A percentile compares a stretch with the other conserved stretches of the same genome.
Evolutionary conservation across 2,797 vertebrate genomes (phyloP).

Genomic region (Tadarida brasiliensis): DNA sequence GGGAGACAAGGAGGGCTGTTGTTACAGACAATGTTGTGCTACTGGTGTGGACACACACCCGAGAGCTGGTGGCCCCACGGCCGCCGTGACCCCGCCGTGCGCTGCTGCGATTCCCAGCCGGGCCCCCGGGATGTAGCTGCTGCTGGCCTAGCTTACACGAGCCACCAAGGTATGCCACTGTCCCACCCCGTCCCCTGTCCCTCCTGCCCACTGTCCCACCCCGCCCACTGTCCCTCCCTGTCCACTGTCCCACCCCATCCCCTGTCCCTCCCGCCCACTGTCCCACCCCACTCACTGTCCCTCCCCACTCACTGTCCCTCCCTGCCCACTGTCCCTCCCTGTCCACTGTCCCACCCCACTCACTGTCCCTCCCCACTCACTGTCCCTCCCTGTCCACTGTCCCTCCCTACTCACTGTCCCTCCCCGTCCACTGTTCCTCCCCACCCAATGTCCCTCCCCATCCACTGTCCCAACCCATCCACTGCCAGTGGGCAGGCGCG

Average conservation of each 20-base stretch:
- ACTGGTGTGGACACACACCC: background rate
- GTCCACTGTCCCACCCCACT: no score
- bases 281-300: no score
- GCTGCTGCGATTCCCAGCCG: fast-evolving
- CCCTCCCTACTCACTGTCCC: background rate
- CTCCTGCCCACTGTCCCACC: background rate
- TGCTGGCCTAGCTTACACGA: background rate
- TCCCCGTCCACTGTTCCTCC: no score
- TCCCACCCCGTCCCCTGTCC: fast-evolving
- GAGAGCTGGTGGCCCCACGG: background rate
- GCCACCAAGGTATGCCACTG: background rate
- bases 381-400: no score
- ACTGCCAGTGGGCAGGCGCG: fast-evolving
- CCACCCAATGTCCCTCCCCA: no score
- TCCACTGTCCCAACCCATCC: background rate
- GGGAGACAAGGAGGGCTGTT: fast-evolving
- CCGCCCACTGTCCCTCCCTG: fast-evolving
- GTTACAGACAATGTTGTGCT: no score
- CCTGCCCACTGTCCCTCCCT: no score
- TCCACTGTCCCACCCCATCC: background rate
- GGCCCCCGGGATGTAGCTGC: no score
- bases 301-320: no score
- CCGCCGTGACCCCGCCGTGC: fast-evolving
- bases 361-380: no score
- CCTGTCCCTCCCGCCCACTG: fast-evolving